phyloP scores from a whole-genome alignment of 2,113 vertebrate genomes.

The Eudyptes chrysolophus region DNA sequence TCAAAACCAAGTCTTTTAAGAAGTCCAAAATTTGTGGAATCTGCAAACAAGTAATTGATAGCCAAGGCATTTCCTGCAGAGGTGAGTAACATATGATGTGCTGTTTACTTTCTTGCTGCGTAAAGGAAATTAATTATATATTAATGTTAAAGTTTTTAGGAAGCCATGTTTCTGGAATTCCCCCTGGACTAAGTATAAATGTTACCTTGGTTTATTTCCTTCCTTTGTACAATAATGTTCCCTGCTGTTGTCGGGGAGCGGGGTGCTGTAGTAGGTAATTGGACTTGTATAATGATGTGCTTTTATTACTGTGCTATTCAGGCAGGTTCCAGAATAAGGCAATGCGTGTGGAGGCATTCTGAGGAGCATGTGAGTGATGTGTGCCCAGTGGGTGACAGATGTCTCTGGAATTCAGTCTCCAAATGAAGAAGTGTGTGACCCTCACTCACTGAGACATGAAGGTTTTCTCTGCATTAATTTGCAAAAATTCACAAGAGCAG shows the following conservation, averaged over 20 bases:
- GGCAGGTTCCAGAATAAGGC: background rate
- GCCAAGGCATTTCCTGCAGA: slow-evolving; percentile 66
- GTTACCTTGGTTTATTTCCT: background rate
- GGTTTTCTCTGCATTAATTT: background rate
- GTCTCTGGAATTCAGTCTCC: background rate
- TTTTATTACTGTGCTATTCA: background rate
- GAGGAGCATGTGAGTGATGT: background rate
- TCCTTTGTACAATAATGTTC: background rate
- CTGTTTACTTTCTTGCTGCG: background rate
- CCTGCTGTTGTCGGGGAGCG: background rate
- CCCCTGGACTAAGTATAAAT: background rate
- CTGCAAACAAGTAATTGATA: slow-evolving; percentile 64
- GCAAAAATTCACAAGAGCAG: background rate
- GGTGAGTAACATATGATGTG: slow-evolving; percentile 24
- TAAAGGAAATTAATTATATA: background rate
- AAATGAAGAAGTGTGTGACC: background rate
- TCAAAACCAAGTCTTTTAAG: slow-evolving; percentile 73
- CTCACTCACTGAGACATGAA: background rate
- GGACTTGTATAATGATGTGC: background rate
- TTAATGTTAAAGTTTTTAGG: background rate
- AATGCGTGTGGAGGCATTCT: background rate
- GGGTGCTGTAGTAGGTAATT: background rate
- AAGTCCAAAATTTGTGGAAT: slow-evolving; percentile 60
- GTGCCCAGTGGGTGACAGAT: background rate
- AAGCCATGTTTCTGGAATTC: background rate